A percentile compares a stretch with the other conserved stretches of the same genome.
Conservation (phyloP, 1,140 invertebrate genomes). For the Drosophila sproati region DNA sequence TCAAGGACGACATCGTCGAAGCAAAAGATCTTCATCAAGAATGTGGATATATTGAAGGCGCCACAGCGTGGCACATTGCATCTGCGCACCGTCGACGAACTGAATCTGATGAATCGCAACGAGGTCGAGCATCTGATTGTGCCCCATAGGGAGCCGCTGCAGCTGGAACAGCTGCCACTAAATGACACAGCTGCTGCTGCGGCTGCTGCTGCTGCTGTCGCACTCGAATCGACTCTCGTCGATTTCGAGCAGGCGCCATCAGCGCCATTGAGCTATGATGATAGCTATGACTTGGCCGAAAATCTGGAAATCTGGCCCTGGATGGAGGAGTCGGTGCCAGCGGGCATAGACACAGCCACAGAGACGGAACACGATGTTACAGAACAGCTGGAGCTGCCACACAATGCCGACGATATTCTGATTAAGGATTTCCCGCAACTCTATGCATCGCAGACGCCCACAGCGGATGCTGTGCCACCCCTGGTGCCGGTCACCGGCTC, state of each 20-base stretch:
- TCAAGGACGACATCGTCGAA: conserved; percentile 34
- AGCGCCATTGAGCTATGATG: conserved; percentile 65
- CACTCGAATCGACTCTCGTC: conserved; percentile 21
- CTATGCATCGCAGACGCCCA: conserved; percentile 32
- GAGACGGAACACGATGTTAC: conserved; percentile 19
- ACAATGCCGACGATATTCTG: conserved; percentile 55
- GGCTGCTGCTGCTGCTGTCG: conserved; percentile 86
- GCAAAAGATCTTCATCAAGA: conserved; percentile 82
- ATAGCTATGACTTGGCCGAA: conserved; percentile 69
- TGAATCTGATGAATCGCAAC: conserved; percentile 82
- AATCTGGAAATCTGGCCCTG: conserved; percentile 71
- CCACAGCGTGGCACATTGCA: conserved; percentile 75
- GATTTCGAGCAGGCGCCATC: conserved; percentile 24
- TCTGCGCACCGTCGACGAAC: conserved; percentile 80
- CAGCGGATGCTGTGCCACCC: conserved; percentile 41
- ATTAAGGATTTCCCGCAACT: conserved; percentile 65
- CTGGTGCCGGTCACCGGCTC: conserved; percentile 58
- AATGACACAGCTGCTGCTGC: conserved; percentile 86
- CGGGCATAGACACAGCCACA: conserved; percentile 9
- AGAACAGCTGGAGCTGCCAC: conserved; percentile 29
- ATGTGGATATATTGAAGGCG: conserved; percentile 77
- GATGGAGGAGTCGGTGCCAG: conserved; percentile 56
- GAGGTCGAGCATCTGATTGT: conserved; percentile 80
- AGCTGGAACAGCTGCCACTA: conserved; percentile 88
- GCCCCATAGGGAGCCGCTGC: conserved; percentile 90